Percentiles rank a stretch among this genome's conserved stretches.
Conservation (phyloP, 2,888 invertebrate species). For the Lasioglossum oenotherae region DNA sequence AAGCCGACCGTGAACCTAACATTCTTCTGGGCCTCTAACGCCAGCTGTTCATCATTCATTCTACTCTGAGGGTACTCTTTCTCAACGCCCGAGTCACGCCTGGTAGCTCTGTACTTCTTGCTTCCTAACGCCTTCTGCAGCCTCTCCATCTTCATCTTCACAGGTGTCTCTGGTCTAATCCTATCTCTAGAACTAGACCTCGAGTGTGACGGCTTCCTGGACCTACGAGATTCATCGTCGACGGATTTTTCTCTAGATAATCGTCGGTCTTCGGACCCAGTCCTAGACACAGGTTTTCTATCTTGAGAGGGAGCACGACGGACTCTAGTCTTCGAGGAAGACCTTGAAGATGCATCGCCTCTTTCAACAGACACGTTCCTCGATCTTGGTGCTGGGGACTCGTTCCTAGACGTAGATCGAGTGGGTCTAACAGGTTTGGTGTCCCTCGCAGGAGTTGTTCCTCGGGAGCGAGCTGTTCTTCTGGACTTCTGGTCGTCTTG, state of each 20-base stretch:
- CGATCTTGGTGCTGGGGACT: conserved; percentile 73
- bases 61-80: conserved; percentile 45
- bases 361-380: conserved; percentile 72
- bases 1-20: conserved; percentile 90
- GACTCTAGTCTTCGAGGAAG: conserved; percentile 74
- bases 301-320: conserved; percentile 69
- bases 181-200: conserved; percentile 79
- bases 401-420: conserved; percentile 73
- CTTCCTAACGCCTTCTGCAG: conserved; percentile 74
- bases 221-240: conserved; percentile 53
- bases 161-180: conserved; percentile 77
- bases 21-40: conserved; percentile 88
- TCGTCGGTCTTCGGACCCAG: conserved; percentile 63
- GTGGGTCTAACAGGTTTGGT: conserved; percentile 22
- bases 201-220: conserved; percentile 73
- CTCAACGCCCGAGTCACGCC: conserved; percentile 58
- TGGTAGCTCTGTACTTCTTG: conserved; percentile 65
- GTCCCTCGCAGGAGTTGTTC: conserved; percentile 65
- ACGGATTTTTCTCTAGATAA: conserved; percentile 57
- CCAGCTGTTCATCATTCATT: conserved; percentile 84
- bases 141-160: conserved; percentile 81
- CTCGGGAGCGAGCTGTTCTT: conserved; percentile 60
- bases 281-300: conserved; percentile 60
- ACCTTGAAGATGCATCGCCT: conserved; percentile 71
- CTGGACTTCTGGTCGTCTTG: conserved; percentile 15